Evolutionary conservation across 2,113 vertebrate species (phyloP), one percentile per base, ranked within the genome.

Genomic region (Antigone vipio): DNA sequence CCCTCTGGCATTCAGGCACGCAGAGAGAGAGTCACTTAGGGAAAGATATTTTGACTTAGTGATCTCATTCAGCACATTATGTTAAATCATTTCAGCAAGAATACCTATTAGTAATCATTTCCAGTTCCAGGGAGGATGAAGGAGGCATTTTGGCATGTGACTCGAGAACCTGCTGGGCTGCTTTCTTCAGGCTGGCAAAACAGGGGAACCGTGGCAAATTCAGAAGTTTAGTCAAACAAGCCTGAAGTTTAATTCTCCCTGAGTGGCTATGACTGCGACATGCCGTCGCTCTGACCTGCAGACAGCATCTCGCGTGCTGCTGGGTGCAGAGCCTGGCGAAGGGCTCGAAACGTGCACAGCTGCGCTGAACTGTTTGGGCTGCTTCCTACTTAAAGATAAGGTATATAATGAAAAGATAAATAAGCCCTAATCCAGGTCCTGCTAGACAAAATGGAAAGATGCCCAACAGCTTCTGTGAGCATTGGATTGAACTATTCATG

Each of bases 21-120:
- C 79, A 76, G 68, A 0, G 8, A 96, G 44, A 64, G 34, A 96
- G 32, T 94, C 76, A 88, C 86, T 95, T 95, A 62, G 26, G 55
- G 53, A 91, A 94, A 92, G 68, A 59, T 82, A 86, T 59, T 97
- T 91, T 96, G 89, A 93, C 71, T 94, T 96, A 35, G 83, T 40
- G 79, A 92, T 97, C 96, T 98, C 85, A 85, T 95, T 97, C 80
- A 76, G 87, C 75, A 49, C 9, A 63, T 74, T 96, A 89, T 85
- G 95, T 97, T 79, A 92, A 53, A 92, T 96, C 72, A 85, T 75
- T 95, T 93, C 82, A 93, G 67, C 38, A 93, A 93, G 88, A 96
- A 68, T 64, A 93, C 45, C 92, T 90, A 83, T 72, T 93, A 80
- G 92, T 96, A 91, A 91, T 89, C 52, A 40, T 79, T 85, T 73